A percentile compares a stretch with the other conserved stretches of the same genome.
These are phyloP conservation scores for Zaprionus gabonicus DNA, from an alignment of 1,140 invertebrate species.

Conservation along the genomic window DNA sequence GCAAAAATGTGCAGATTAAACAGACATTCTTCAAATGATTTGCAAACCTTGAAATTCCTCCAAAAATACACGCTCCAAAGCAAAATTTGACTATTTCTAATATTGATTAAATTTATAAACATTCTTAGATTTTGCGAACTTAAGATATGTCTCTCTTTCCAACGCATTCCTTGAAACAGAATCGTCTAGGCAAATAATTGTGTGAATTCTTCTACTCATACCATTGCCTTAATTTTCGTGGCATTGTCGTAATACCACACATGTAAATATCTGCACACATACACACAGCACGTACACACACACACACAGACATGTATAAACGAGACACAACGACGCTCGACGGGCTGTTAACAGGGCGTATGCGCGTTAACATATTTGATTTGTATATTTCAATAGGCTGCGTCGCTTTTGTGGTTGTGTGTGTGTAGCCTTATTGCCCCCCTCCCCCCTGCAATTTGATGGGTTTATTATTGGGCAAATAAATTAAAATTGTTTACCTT, in stretches of 20 bases:
- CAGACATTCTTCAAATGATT: background rate
- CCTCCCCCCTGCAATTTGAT: constrained; percentile 50
- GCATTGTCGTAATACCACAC: constrained; percentile 48
- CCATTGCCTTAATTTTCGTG: constrained; percentile 40
- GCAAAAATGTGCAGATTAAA: background rate
- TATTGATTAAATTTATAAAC: background rate
- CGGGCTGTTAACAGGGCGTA: constrained; percentile 52
- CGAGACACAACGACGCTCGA: constrained; percentile 24
- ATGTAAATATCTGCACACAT: constrained; percentile 37
- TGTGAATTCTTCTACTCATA: background rate
- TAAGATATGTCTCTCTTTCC: background rate
- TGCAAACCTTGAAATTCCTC: background rate
- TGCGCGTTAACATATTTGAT: constrained; percentile 58
- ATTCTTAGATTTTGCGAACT: background rate
- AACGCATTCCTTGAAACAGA: background rate
- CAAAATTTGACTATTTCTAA: background rate
- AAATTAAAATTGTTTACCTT: constrained; percentile 82
- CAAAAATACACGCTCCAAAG: background rate
- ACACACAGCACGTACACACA: background rate
- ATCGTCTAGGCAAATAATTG: background rate
- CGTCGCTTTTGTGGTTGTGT: constrained; percentile 17
- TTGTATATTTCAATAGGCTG: constrained; percentile 52
- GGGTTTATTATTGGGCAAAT: constrained; percentile 80
- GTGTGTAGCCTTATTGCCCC: background rate
- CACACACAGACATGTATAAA: constrained; percentile 9